Base-by-base conservation (phyloP, 2,888 invertebrate genomes). In the Lochmaea capreae region DNA sequence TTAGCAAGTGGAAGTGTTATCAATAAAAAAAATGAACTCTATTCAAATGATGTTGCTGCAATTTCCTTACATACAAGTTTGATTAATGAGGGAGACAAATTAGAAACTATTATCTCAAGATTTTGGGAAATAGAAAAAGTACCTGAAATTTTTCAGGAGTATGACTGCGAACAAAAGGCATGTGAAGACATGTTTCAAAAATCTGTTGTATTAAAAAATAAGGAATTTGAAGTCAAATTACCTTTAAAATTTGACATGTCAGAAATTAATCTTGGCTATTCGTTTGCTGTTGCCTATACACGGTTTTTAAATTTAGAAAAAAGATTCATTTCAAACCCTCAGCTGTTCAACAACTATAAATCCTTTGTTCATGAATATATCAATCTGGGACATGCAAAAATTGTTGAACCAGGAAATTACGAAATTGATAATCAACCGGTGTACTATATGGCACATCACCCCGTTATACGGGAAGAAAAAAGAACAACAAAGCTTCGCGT, bases 351-450 rank as follows among this genome's bases (percentile, higher is more conserved):
- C 16, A 14, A 52, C 14, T 52, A 52, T 52, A 52, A 52, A 52
- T n/a, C 4, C 16, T 52, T 52, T 52, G 16, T 52, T 52, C 14
- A 52, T 16, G 52, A 52, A 52, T 52, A 52, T 52, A 16, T 52
- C 52, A 14, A 52, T 14, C 52, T n/a, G 8, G 52, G 52, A n/a
- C 52, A 52, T 52, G 52, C 52, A 52, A 52, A 52, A 52, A 52
- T 52, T 14, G 52, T 52, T 52, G 8, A 52, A 14, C 14, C 16
- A 52, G 52, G 16, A 6, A 52, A 16, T 52, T 52, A 52, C 16
- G 14, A 33, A 33, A 33, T 33, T 33, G 8, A 33, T 33, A 33
- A 33, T 33, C 33, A 33, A 33, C 33, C 33, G 8, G 26, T 26
- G 26, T 26, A 26, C 26, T 26, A 33, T 33, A 33, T 33, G 33